Percentiles rank a stretch among this genome's conserved stretches.
These are phyloP conservation scores for Aquatica leii DNA, from an alignment of 2,888 invertebrate genomes.

Conservation along the genomic window DNA sequence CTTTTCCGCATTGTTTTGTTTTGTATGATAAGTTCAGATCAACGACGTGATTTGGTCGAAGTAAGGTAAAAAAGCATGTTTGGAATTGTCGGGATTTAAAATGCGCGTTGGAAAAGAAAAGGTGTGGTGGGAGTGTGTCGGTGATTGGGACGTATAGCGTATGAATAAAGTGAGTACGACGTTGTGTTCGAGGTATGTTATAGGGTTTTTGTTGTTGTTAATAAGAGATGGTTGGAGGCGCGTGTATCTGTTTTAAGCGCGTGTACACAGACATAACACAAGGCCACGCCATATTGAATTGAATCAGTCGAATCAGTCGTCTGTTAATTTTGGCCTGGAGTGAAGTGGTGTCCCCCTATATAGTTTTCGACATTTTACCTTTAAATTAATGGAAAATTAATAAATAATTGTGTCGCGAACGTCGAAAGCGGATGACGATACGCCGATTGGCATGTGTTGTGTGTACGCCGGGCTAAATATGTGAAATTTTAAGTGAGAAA, in stretches of 20 bases:
- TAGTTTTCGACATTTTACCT: slow-evolving; percentile 51
- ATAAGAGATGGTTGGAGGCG: slow-evolving; percentile 46
- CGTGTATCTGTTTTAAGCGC: slow-evolving; percentile 46
- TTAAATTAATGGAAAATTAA: slow-evolving; percentile 31
- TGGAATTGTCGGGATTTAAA: slow-evolving; percentile 25
- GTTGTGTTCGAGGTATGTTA: slow-evolving; percentile 41
- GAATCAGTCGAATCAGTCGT: slow-evolving; percentile 65
- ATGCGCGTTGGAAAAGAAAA: slow-evolving; percentile 2
- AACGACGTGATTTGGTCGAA: slow-evolving; percentile 31
- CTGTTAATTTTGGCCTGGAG: slow-evolving; percentile 66
- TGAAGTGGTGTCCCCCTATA: slow-evolving; percentile 53
- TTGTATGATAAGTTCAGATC: slow-evolving; percentile 32
- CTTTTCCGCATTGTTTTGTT: slow-evolving; percentile 28
- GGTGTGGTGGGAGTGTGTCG: slow-evolving; percentile 8
- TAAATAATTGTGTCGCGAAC: slow-evolving; percentile 8
- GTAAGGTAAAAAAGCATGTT: slow-evolving; percentile 33
- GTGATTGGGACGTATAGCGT: slow-evolving; percentile 13
- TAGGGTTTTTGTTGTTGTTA: slow-evolving; percentile 37
- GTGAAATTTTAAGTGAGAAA: slow-evolving; percentile 48
- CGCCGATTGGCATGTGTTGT: background rate
- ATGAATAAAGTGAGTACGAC: slow-evolving; percentile 42
- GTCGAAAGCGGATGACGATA: slow-evolving; percentile 1
- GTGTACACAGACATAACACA: slow-evolving; percentile 58
- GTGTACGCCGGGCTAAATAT: slow-evolving; percentile 33
- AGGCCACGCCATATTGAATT: slow-evolving; percentile 68